Evolutionary conservation across 2,888 invertebrate genomes (phyloP).

Genomic region (Tenthredo notha): DNA sequence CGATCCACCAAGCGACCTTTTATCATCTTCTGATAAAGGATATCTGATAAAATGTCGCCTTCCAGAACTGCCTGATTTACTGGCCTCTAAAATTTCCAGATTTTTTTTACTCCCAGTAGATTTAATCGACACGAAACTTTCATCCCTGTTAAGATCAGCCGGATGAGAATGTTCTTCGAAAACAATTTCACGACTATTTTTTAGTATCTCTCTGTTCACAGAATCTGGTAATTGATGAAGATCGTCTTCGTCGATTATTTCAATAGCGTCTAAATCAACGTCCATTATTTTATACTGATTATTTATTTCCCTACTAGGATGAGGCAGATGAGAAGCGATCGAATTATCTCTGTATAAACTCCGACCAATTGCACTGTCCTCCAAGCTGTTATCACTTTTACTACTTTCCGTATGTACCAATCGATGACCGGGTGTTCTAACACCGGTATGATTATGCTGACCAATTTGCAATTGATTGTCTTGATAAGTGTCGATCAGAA

Average conservation of each 20-base stretch:
- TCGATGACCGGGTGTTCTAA: conserved; percentile 25
- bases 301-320: conserved; percentile 50
- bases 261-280: conserved; percentile 68
- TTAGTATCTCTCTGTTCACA: conserved; percentile 69
- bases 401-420: conserved; percentile 64
- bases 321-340: conserved; percentile 49
- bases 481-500: conserved; percentile 57
- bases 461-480: conserved; percentile 57
- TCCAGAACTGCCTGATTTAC: conserved; percentile 40
- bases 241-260: conserved; percentile 68
- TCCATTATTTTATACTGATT: conserved; percentile 64
- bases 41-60: conserved; percentile 55
- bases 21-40: conserved; percentile 57
- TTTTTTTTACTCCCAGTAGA: conserved; percentile 26
- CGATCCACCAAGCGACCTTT: conserved; percentile 59
- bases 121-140: conserved; percentile 54
- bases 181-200: conserved; percentile 69
- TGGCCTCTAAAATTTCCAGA: conserved; percentile 41
- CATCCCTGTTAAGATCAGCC: conserved; percentile 59
- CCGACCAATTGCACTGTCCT: conserved; percentile 62
- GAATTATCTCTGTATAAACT: conserved; percentile 61
- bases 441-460: conserved; percentile 47
- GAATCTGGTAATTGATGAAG: conserved; percentile 69
- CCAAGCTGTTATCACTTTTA: conserved; percentile 67
- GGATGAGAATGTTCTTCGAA: conserved; percentile 65